Conservation (phyloP, 2,113 vertebrate genomes). For the Myiozetetes cayanensis region DNA sequence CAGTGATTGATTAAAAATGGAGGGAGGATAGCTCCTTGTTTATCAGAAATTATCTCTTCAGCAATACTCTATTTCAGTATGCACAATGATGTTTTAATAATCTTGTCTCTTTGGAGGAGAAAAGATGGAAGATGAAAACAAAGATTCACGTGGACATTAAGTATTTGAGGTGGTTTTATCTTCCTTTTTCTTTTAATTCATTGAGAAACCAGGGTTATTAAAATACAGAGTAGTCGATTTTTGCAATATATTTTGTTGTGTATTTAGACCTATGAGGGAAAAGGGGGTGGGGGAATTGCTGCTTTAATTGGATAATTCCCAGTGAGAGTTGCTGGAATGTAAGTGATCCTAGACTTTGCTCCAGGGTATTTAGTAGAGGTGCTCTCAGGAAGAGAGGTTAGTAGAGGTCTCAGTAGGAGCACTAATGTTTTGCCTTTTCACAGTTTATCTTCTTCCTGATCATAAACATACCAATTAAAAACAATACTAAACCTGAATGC, state of each 20-base stretch:
- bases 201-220: neutral
- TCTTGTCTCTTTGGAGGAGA: neutral
- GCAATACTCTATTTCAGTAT: neutral
- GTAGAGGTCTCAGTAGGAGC: conserved; percentile 66
- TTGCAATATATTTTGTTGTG: conserved; percentile 35
- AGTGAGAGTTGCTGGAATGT: conserved; percentile 69
- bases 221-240: conserved; percentile 9
- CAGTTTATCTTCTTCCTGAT: conserved; percentile 63
- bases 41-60: neutral
- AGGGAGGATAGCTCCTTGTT: neutral
- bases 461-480: conserved; percentile 72
- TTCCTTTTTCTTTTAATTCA: neutral
- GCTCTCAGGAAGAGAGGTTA: conserved; percentile 70
- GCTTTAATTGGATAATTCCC: conserved; percentile 75
- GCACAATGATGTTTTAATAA: neutral
- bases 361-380: conserved; percentile 70
- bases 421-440: conserved; percentile 76
- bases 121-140: neutral
- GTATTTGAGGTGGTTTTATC: neutral
- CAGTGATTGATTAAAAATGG: neutral
- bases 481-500: conserved; percentile 57
- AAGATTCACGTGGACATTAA: neutral
- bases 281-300: conserved; percentile 65
- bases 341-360: conserved; percentile 76
- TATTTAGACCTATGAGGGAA: conserved; percentile 52